Evolutionary conservation across 2,113 vertebrate species (phyloP).

Genomic region (Porphyrio hochstetteri): DNA sequence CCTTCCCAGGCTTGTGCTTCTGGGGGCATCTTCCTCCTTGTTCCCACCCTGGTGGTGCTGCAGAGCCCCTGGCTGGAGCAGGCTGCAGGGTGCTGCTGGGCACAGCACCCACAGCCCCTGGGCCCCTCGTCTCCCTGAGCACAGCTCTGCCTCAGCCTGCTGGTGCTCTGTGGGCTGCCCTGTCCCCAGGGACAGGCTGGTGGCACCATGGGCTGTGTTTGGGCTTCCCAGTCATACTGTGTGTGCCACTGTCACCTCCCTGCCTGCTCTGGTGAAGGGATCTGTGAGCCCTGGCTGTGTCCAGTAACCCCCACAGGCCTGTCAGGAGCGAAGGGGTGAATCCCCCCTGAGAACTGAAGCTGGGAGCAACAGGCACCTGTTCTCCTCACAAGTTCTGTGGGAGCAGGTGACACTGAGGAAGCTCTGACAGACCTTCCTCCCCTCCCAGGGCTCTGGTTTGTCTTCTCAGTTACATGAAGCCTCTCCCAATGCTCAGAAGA

Average conservation of each 20-base stretch:
- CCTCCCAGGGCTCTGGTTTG: not conserved
- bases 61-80: not conserved
- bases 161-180: not conserved
- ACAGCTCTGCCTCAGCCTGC: not conserved
- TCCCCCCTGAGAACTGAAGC: rapidly evolving
- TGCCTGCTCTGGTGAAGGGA: not conserved
- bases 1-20: not conserved
- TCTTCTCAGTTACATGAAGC: not conserved
- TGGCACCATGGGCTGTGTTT: not conserved
- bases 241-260: not conserved
- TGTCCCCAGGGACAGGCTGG: not conserved
- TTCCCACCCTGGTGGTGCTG: not conserved
- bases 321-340: rapidly evolving
- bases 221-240: too few relatives aligned
- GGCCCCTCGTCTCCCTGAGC: not conserved
- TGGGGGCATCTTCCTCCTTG: not conserved
- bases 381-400: not conserved
- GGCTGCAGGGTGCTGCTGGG: not conserved
- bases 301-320: not conserved
- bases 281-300: not conserved
- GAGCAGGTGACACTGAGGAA: not conserved
- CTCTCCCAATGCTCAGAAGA: not conserved
- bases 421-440: not conserved
- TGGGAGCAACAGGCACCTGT: not conserved
- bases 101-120: not conserved